Base-by-base conservation (phyloP, 2,113 vertebrate genomes). In the Motacilla alba region DNA sequence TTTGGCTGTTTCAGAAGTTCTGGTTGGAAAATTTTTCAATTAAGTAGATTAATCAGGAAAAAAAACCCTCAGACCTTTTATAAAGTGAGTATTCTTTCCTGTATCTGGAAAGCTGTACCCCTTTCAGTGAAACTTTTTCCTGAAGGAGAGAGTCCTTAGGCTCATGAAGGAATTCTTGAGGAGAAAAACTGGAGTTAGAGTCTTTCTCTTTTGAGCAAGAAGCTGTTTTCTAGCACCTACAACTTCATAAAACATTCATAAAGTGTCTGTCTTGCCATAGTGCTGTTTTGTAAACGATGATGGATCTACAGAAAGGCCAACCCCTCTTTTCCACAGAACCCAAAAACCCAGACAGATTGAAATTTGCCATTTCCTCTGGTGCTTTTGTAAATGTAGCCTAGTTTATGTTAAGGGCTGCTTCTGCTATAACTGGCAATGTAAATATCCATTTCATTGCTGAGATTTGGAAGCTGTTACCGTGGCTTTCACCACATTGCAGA, bases 171-270 rank as follows among this genome's bases (percentile, higher is more conserved):
- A 50, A 33, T 83, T 83, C 18, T 59, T n/a, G 11, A 70, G 0
- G 7, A 59, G 31, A 53, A 67, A 35, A 35, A 35, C 35, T 35
- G 35, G 35, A 35, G 35, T 35, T 35, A 35, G 35, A 35, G 35
- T 35, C 35, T 35, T 53, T 27, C 52, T 87, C 55, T 67, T 87
- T 56, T 79, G 39, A 92, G 43, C 56, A 83, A 82, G 75, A 87
- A 91, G 20, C n/a, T 47, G 39, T 79, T 95, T 92, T 91, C 62
- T 73, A 26, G 69, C 87, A 79, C 81, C 86, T 80, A 58, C 47
- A 76, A 18, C 60, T 95, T 94, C 49, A 89, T 94, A 79, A 93
- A 86, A 91, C 60, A 79, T 77, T 83, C 31, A 74, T 90, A 30
- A 87, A 64, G 22, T 79, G 80, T 80, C 53, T 89, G 35, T 58